These are phyloP conservation scores for Ischnura elegans DNA, from an alignment of 2,888 invertebrate species.

Conservation along the genomic window DNA sequence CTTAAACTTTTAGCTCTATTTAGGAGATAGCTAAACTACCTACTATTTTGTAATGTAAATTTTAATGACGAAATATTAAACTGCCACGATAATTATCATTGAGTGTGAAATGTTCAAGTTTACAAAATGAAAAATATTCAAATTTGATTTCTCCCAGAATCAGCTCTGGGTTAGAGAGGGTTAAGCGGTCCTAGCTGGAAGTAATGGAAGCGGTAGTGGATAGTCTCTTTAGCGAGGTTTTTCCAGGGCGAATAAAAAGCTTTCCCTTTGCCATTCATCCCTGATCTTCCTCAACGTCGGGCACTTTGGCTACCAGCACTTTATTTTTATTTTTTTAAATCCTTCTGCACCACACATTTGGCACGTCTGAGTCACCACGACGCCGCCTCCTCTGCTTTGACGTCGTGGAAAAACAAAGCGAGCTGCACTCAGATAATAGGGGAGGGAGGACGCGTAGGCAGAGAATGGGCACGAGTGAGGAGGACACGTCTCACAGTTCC, in stretches of 20 bases:
- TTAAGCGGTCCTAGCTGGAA: too few relatives aligned
- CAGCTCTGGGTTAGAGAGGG: too few relatives aligned
- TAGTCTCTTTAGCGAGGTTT: too few relatives aligned
- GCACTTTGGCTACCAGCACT: background rate
- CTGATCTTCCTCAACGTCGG: background rate
- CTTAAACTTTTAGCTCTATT: too few relatives aligned
- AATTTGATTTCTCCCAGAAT: too few relatives aligned
- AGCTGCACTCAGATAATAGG: background rate
- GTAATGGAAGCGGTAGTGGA: too few relatives aligned
- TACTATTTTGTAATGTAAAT: too few relatives aligned
- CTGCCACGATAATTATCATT: too few relatives aligned
- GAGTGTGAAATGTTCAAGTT: too few relatives aligned
- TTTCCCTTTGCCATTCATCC: background rate
- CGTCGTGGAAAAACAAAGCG: background rate
- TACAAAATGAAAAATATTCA: too few relatives aligned
- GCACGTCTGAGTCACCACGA: background rate
- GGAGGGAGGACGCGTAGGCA: background rate
- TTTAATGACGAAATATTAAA: too few relatives aligned
- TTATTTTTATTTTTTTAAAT: background rate
- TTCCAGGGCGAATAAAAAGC: background rate
- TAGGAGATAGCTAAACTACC: too few relatives aligned
- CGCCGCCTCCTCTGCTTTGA: background rate
- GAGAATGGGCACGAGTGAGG: background rate
- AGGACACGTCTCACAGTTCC: background rate
- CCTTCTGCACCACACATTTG: background rate